Evolutionary conservation across 2,113 vertebrate genomes (phyloP).

Genomic region (Caracal caracal): DNA sequence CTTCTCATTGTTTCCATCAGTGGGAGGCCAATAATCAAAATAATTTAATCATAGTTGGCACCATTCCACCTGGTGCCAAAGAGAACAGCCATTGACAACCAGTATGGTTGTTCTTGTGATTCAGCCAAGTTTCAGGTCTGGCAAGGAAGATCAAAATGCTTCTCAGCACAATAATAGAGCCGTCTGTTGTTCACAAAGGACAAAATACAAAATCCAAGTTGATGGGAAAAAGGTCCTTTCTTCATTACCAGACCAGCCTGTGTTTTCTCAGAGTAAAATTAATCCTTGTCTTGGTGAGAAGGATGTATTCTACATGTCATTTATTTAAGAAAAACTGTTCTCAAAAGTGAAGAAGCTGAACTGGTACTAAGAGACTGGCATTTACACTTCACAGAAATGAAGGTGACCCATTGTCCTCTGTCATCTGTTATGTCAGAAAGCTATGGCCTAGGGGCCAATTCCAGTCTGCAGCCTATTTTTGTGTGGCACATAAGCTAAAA

Average conservation of each 20-base stretch:
- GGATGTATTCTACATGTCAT: neutral
- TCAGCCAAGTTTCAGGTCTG: conserved; percentile 63
- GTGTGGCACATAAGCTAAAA: neutral
- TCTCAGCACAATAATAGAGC: conserved; percentile 45
- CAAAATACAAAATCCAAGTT: neutral
- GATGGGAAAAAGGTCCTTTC: neutral
- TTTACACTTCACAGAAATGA: neutral
- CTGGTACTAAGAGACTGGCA: neutral
- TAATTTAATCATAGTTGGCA: conserved; percentile 64
- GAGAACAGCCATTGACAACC: conserved; percentile 54
- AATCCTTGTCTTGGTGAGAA: conserved; percentile 20
- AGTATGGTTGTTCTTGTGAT: neutral
- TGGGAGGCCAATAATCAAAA: conserved; percentile 46
- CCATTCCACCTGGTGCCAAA: conserved; percentile 32
- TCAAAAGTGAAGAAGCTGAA: neutral
- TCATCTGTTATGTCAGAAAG: neutral
- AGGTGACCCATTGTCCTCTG: neutral
- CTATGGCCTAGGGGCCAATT: neutral
- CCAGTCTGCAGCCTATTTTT: neutral
- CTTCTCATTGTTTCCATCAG: neutral
- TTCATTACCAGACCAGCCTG: neutral
- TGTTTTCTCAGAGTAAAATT: neutral
- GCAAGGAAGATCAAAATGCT: conserved; percentile 34
- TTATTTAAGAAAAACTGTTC: neutral
- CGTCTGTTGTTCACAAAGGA: conserved; percentile 48